Evolutionary conservation across 2,113 vertebrate genomes (phyloP), one percentile per base, ranked within the genome.

Genomic region (Otocyon megalotis): DNA sequence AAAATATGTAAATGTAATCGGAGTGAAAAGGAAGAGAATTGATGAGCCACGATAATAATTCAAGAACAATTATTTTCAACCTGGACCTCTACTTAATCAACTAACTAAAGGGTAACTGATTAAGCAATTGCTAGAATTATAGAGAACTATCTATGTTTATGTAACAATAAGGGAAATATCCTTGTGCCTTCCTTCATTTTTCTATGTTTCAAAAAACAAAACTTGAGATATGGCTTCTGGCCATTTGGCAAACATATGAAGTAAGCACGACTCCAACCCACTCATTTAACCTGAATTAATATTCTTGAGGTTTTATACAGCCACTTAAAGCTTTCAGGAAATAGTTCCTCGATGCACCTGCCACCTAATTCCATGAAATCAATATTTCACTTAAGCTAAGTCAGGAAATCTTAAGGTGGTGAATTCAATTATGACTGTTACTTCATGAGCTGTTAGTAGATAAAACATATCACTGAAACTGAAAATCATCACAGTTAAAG

Each of bases 301-400:
- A 74, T 93, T 88, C 94, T 28, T n/a, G 62, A 93, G 85, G 43
- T 60, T 93, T 94, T 90, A 86, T 19, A 83, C 32, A 93, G 82
- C 43, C 93, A 96, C 81, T 96, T 97, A 88, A 90, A 88, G 71
- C 92, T 96, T 97, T 86, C 77, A 96, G 97, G 90, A 97, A 97
- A 96, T 67, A 80, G 32, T 90, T 97, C 94, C 93, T 97, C 58
- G 0, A 97, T 80, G 79, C 19, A 76, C 43, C 79, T 97, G 97
- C 82, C 96, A 97, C 67, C 43, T 56, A 96, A 88, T 91, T 96
- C 79, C 56, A 96, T 15, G 53, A 90, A 97, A 97, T 97, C 95
- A 93, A 93, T 94, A 97, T 89, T 94, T 91, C 93, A 90, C 56
- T 94, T 37, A 76, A 72, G 60, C 50, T 92, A 96, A 97, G 50